phyloP scores from a whole-genome alignment of 2,113 vertebrate species.

The Gobio gobio region DNA sequence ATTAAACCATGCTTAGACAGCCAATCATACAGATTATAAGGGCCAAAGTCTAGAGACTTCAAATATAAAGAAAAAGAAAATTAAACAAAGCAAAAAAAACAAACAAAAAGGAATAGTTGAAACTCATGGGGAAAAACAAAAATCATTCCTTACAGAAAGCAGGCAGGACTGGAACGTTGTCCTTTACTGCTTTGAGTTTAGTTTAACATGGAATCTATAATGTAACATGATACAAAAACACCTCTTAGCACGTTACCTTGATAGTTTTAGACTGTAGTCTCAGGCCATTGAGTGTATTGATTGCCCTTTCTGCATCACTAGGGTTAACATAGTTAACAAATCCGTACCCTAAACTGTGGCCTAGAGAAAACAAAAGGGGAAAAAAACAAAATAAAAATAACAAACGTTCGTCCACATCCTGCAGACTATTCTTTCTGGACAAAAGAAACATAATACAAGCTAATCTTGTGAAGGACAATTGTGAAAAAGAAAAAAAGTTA shows the following conservation, averaged over 20 bases:
- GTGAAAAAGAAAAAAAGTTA: conserved; percentile 12
- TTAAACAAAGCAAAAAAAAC: not conserved
- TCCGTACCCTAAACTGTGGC: conserved; percentile 99
- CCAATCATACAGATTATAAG: conserved; percentile 45
- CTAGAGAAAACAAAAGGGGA: conserved; percentile 83
- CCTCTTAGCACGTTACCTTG: conserved; percentile 89
- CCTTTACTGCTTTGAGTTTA: conserved; percentile 53
- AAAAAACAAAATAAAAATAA: conserved; percentile 80
- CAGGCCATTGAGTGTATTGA: conserved; percentile 98
- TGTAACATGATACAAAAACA: conserved; percentile 77
- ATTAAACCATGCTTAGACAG: conserved; percentile 55
- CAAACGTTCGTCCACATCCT: conserved; percentile 62
- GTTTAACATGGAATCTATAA: conserved; percentile 68
- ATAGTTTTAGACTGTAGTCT: conserved; percentile 99
- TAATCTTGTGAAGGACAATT: conserved; percentile 24
- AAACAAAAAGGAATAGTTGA: not conserved
- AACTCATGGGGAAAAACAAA: conserved; percentile 4
- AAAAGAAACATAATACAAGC: conserved; percentile 76
- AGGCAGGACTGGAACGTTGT: conserved; percentile 55
- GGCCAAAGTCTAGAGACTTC: conserved; percentile 19
- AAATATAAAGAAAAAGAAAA: conserved; percentile 18
- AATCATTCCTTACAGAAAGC: conserved; percentile 50
- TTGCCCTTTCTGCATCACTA: conserved; percentile 98
- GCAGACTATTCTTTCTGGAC: conserved; percentile 50
- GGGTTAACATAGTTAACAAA: conserved; percentile 99